A percentile compares a stretch with the other conserved stretches of the same genome.
phyloP scores from a whole-genome alignment of 2,888 invertebrate genomes.

The Subacronicta megacephala region DNA sequence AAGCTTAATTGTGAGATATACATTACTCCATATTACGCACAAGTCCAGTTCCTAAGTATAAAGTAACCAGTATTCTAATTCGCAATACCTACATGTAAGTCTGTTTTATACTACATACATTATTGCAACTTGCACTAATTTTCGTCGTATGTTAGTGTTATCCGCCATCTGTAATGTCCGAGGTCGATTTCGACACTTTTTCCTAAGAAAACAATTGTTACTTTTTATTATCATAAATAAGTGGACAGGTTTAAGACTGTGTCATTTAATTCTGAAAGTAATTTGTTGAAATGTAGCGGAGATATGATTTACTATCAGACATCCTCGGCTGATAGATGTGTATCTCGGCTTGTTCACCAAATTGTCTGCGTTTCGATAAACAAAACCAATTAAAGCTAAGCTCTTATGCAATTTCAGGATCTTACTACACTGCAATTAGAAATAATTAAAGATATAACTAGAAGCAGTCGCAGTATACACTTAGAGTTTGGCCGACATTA shows the following conservation, averaged over 20 bases:
- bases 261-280: slow-evolving; percentile 2
- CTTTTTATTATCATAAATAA: slow-evolving; percentile 1
- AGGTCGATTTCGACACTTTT: slow-evolving; percentile 22
- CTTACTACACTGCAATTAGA: neutral
- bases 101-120: neutral
- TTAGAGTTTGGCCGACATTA: neutral
- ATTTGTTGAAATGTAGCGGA: slow-evolving; percentile 1
- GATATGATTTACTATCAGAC: neutral
- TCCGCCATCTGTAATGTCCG: slow-evolving; percentile 16
- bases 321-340: slow-evolving; percentile 1
- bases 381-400: slow-evolving; percentile 9
- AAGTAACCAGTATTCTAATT: slow-evolving; percentile 8
- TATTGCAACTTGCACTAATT: slow-evolving; percentile 6
- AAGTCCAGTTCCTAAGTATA: slow-evolving; percentile 1
- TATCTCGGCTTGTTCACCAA: slow-evolving; percentile 2
- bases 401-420: neutral
- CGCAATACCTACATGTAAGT: slow-evolving; percentile 1
- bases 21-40: slow-evolving; percentile 13
- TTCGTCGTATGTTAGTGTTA: slow-evolving; percentile 7
- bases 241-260: slow-evolving; percentile 4
- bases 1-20: slow-evolving; percentile 13
- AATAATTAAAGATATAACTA: neutral
- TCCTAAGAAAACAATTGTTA: slow-evolving; percentile 19
- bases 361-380: neutral
- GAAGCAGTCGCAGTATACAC: neutral